Conservation (phyloP, 2,113 vertebrate species). For the Felis catus region DNA sequence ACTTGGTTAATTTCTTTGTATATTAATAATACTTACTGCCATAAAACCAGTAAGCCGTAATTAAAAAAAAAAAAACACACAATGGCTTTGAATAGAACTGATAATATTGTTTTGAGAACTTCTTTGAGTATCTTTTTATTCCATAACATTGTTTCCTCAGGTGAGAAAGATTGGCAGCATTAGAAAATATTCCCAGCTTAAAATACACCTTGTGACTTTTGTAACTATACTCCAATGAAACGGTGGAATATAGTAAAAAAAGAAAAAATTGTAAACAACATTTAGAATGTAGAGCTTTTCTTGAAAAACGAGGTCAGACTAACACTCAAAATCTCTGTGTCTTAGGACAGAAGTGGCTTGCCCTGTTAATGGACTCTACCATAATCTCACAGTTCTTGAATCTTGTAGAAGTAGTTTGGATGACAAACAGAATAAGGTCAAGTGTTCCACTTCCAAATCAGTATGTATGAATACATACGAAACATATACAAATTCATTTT, state of each 20-base stretch:
- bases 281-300: neutral
- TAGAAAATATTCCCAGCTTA: neutral
- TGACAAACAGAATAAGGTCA: neutral
- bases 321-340: neutral
- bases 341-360: neutral
- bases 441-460: neutral
- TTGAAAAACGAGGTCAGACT: neutral
- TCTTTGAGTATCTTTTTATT: neutral
- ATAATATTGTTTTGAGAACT: neutral
- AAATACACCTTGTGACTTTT: neutral
- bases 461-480: neutral
- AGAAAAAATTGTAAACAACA: neutral
- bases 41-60: neutral
- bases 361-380: neutral
- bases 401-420: neutral
- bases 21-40: neutral
- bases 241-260: neutral
- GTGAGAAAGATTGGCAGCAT: neutral
- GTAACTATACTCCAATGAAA: neutral
- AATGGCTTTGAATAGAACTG: neutral
- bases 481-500: neutral
- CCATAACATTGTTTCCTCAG: neutral
- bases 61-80: neutral
- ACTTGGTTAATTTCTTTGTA: neutral
- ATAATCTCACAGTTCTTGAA: neutral